phyloP scores from a whole-genome alignment of 2,888 invertebrate genomes.

The Formica aserva region DNA sequence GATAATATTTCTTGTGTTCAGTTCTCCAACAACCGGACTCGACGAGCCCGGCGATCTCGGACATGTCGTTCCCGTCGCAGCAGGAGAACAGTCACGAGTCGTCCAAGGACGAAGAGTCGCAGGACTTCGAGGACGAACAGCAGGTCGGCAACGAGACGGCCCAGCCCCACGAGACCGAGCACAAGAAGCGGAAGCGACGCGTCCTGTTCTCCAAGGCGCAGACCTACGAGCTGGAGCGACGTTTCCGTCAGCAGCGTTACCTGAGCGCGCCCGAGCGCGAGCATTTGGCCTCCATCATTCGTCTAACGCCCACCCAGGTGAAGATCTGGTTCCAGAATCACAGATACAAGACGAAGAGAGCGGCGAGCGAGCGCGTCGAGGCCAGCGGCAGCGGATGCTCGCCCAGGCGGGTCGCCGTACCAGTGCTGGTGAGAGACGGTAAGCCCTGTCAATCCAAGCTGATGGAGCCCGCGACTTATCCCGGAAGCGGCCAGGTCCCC shows the following conservation, averaged over 20 bases:
- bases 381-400: constrained; percentile 91
- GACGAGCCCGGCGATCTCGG: constrained; percentile 94
- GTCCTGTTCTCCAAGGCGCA: constrained; percentile 99
- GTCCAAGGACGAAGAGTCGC: constrained; percentile 83
- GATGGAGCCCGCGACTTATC: constrained; percentile 78
- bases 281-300: constrained; percentile 97
- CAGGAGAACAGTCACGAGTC: constrained; percentile 82
- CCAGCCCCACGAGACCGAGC: constrained; percentile 86
- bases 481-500: constrained; percentile 79
- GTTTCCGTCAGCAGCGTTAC: constrained; percentile 98
- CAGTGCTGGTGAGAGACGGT: constrained; percentile 97
- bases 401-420: constrained; percentile 96
- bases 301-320: constrained; percentile 98
- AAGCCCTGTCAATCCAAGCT: constrained; percentile 91
- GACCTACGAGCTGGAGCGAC: constrained; percentile 97
- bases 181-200: constrained; percentile 97
- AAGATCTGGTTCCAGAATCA: constrained; percentile 99
- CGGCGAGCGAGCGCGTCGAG: constrained; percentile 95
- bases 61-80: constrained; percentile 87
- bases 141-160: constrained; percentile 70
- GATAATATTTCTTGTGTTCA: constrained; percentile 77
- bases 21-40: constrained; percentile 93
- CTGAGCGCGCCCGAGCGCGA: constrained; percentile 99
- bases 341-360: constrained; percentile 98
- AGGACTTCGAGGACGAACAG: constrained; percentile 86